Percentiles rank a stretch among this genome's conserved stretches.
These are phyloP conservation scores for Sorex araneus DNA, from an alignment of 2,113 vertebrate species.

Conservation along the genomic window DNA sequence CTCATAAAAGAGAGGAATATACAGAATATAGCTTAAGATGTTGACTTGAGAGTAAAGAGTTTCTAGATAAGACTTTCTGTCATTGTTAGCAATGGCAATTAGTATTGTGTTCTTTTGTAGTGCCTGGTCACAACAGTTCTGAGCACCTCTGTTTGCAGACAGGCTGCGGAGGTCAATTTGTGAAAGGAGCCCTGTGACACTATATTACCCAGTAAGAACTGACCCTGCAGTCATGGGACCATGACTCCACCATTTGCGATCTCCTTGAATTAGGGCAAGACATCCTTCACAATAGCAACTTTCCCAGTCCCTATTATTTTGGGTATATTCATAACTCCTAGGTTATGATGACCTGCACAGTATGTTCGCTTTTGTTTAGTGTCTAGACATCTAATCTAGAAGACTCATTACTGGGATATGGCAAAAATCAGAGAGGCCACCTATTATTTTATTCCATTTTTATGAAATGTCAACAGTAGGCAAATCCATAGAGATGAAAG, in stretches of 20 bases:
- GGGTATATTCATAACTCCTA: constrained; percentile 7
- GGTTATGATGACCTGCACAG: neutral
- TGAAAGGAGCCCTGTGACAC: neutral
- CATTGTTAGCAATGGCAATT: neutral
- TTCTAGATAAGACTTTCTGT: constrained; percentile 19
- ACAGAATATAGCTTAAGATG: constrained; percentile 44
- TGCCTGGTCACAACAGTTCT: constrained; percentile 25
- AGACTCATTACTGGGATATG: neutral
- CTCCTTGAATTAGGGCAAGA: neutral
- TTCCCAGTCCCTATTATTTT: constrained; percentile 23
- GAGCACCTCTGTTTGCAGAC: neutral
- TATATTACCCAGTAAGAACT: neutral
- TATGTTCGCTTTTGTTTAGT: constrained; percentile 37
- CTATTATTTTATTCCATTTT: neutral
- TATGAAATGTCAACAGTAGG: constrained; percentile 2
- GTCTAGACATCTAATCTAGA: neutral
- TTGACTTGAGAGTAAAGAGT: constrained; percentile 17
- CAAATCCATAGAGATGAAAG: constrained; percentile 25
- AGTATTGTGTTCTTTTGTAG: neutral
- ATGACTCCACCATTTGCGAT: neutral
- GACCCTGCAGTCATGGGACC: neutral
- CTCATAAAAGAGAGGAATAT: constrained; percentile 7
- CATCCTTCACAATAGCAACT: neutral
- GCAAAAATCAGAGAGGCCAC: constrained; percentile 12
- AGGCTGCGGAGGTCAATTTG: neutral